Evolutionary conservation across 2,888 invertebrate species (phyloP).

Genomic region (Scotopteryx bipunctaria): DNA sequence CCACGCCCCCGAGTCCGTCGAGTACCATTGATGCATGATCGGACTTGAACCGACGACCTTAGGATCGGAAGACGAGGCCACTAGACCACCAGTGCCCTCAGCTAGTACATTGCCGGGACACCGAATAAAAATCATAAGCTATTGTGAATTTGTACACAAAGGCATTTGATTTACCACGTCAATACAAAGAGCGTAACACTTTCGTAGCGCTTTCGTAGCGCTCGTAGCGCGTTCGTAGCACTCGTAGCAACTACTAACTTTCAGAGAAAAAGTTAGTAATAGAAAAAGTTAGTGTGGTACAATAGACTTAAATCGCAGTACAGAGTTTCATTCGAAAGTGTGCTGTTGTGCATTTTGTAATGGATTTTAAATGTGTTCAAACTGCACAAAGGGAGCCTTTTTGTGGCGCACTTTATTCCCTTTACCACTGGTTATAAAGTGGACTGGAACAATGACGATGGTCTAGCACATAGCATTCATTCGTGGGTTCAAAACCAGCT

Average conservation of each 20-base stretch:
- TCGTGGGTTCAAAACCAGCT: too few relatives aligned
- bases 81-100: too few relatives aligned
- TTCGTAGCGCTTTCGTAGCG: slow-evolving; percentile 20
- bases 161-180: slow-evolving; percentile 8
- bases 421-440: too few relatives aligned
- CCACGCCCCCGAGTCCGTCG: too few relatives aligned
- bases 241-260: slow-evolving; percentile 18
- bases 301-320: slow-evolving; percentile 35
- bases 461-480: too few relatives aligned
- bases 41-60: too few relatives aligned
- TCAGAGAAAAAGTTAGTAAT: slow-evolving; percentile 34
- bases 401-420: not conserved
- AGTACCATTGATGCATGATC: too few relatives aligned
- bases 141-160: not conserved
- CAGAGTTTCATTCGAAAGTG: slow-evolving; percentile 26
- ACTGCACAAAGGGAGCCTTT: not conserved
- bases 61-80: too few relatives aligned
- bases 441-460: too few relatives aligned
- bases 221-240: slow-evolving; percentile 11
- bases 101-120: too few relatives aligned
- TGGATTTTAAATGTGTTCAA: slow-evolving; percentile 1
- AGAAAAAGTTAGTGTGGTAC: slow-evolving; percentile 36
- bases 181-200: slow-evolving; percentile 12
- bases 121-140: not conserved
- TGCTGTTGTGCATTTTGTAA: slow-evolving; percentile 11